Base-by-base conservation (phyloP, 2,113 vertebrate genomes). In the Phasianus colchicus region DNA sequence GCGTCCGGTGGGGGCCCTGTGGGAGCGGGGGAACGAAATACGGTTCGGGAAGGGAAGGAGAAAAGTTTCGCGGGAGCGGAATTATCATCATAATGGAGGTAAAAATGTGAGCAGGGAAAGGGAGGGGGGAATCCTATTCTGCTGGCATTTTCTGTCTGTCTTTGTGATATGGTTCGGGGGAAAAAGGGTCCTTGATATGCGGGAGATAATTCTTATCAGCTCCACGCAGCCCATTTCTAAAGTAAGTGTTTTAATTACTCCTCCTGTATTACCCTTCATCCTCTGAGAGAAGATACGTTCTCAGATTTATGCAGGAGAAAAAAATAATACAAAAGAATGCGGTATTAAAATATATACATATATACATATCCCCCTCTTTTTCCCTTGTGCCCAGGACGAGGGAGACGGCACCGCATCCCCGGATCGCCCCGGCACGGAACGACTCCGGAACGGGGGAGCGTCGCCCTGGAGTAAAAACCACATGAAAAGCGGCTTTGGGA, bases 191-290 rank as follows among this genome's bases (percentile, higher is more conserved):
- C 96, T 97, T 97, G 97, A 98, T 98, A 96, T 92, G 90, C 92
- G 48, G 65, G 76, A 93, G 98, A 98, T 98, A 98, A 98, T 91
- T 92, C 97, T 98, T 98, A 98, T 98, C 98, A 97, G 97, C 92
- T 45, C 54, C 94, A 85, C 76, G 96, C 98, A 98, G 98, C 92
- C 69, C 92, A 96, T 93, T 93, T 93, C 97, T 91, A 97, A 97
- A 98, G 96, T 97, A 98, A 98, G 97, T 90, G 97, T 95, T 98
- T 97, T 98, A 98, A 98, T 98, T 98, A 98, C 97, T 96, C 92
- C 95, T 94, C 36, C 96, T 92, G 87, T 94, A 97, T 96, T 96
- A 94, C 89, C 89, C 96, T 96, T 95, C 95, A 93, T 97, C 94
- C 95, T 91, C 82, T 71, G 94, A 97, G 95, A 97, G 92, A 75